Evolutionary conservation across 2,888 invertebrate species (phyloP).

Genomic region (Chirona hameri): DNA sequence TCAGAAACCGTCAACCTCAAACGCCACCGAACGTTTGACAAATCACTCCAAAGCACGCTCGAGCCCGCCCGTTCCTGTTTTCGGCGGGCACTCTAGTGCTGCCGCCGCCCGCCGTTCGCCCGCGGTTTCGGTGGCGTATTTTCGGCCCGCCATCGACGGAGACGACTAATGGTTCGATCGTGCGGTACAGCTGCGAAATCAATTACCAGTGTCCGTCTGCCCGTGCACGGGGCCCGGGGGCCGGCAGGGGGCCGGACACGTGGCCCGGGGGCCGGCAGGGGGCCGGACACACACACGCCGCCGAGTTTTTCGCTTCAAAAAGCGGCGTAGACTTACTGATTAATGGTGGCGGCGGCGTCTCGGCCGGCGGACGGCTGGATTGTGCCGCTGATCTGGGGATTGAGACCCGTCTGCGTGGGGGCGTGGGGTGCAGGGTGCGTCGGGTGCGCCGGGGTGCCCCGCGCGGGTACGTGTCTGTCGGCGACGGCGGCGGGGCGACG

Average conservation of each 20-base stretch:
- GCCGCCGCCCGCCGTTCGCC: background rate
- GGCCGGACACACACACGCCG: background rate
- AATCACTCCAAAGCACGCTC: too few species aligned
- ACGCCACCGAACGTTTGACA: too few species aligned
- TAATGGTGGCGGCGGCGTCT: background rate
- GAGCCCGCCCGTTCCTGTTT: too few species aligned
- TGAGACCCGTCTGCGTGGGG: background rate
- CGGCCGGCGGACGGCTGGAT: background rate
- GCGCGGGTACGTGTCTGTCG: background rate
- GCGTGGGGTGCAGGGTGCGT: background rate
- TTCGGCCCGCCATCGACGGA: background rate
- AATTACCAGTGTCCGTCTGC: background rate
- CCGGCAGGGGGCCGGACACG: background rate
- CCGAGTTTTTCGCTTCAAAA: constrained; percentile 8
- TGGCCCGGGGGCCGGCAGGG: too few species aligned
- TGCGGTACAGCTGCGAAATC: constrained; percentile 4
- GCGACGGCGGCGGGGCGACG: background rate
- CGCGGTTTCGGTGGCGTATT: constrained; percentile 3
- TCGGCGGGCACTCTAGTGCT: too few species aligned
- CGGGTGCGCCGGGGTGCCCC: background rate
- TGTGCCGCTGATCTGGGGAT: background rate
- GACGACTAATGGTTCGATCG: background rate
- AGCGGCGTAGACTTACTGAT: constrained; percentile 12
- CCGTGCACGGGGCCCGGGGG: background rate
- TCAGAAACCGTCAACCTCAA: too few species aligned